Conservation (phyloP, 2,797 vertebrate genomes). For the Echiichthys vipera region DNA sequence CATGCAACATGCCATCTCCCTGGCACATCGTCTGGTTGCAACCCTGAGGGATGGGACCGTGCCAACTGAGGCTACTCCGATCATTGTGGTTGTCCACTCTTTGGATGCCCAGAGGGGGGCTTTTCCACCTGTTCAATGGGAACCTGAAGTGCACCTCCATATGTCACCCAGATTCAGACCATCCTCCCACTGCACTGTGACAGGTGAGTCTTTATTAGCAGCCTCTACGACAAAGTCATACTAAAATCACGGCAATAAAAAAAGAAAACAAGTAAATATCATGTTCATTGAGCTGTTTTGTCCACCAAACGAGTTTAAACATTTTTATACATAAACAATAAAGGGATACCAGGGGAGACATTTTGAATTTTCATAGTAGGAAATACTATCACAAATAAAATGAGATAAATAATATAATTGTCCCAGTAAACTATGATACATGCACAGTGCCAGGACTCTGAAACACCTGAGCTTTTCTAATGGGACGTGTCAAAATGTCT, state of each 20-base stretch:
- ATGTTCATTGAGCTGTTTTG: neutral
- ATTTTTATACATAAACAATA: too few species aligned
- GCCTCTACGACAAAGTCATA: neutral
- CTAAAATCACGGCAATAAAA: neutral
- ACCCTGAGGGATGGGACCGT: conserved; percentile 35
- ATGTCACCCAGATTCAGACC: conserved; percentile 73
- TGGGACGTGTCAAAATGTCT: neutral
- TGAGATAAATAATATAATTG: too few species aligned
- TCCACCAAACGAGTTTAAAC: neutral
- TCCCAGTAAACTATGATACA: too few species aligned
- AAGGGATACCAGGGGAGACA: neutral
- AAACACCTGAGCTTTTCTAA: neutral
- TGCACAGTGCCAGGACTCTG: neutral
- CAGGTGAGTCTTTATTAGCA: conserved; percentile 51
- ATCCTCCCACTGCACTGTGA: conserved; percentile 18
- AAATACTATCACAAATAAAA: too few species aligned
- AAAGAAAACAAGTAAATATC: neutral
- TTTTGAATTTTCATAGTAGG: neutral
- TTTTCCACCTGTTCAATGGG: conserved; percentile 81
- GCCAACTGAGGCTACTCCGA: conserved; percentile 80
- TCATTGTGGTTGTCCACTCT: conserved; percentile 72
- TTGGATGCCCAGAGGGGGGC: conserved; percentile 62
- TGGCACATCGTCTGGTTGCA: conserved; percentile 63
- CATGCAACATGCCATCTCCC: conserved; percentile 55
- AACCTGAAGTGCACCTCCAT: conserved; percentile 73